Evolutionary conservation across 2,113 vertebrate species (phyloP), one percentile per base, ranked within the genome.

Genomic region (Rhadina sibilatrix): DNA sequence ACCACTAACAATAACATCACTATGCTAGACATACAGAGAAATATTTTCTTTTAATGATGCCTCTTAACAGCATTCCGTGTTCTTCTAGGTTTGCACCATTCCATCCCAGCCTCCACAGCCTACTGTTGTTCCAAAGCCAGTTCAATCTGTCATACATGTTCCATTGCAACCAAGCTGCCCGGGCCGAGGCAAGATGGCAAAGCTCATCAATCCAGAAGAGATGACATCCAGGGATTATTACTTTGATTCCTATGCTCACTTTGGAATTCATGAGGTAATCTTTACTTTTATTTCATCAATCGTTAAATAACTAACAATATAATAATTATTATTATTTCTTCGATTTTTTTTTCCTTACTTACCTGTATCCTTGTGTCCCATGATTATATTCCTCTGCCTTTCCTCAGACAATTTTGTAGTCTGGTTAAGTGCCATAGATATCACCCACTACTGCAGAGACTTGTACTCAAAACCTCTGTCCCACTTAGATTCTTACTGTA

Each of bases 191-290:
- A 99, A 99, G 97, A 98, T 99, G 98, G 98, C 98, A 96, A 99
- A 99, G 96, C 97, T 99, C 79, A 98, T 99, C 60, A 99, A 98
- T 96, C 99, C 99, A 3, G 99, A 99, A 89, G 99, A 99, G 96
- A 99, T 99, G 99, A 99, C 99, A 47, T 99, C 99, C 5, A 98
- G 98, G 56, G 99, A 99, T 97, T 99, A 99, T 95, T 99, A 99
- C 96, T 99, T 99, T 85, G 99, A 99, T 97, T 99, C 99, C 15
- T 99, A 99, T 5, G 99, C 99, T 72, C 99, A 99, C 97, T 99
- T 99, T 96, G 99, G 99, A 71, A 99, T 99, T 94, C 99, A 99
- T 9, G 99, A 99, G 99, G 99, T 99, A 98, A 65, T 79, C 18
- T 13, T 88, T 87, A 10, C 61, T 88, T 93, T 72, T 81, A 23